Evolutionary conservation across 2,797 vertebrate genomes (phyloP).

Genomic region (Tragopan temminckii): DNA sequence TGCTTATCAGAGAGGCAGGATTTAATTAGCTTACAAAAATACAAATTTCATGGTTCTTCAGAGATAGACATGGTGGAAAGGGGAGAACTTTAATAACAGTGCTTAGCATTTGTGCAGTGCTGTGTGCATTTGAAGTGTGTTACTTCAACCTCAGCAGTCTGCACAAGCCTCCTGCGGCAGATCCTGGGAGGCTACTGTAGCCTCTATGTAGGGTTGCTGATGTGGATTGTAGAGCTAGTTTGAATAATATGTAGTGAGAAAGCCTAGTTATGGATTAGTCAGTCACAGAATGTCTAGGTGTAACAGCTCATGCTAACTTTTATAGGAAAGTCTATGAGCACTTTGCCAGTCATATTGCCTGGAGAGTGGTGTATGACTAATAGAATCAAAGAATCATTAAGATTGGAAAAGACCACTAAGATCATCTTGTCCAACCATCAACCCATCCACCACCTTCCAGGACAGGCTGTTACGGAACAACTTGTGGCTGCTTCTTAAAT

Average conservation of each 20-base stretch:
- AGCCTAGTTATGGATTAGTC: neutral
- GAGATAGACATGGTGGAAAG: accelerated
- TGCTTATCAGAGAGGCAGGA: neutral
- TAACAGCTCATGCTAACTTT: neutral
- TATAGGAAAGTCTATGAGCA: neutral
- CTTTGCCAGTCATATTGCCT: neutral
- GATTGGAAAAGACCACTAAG: no score
- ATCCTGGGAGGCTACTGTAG: neutral
- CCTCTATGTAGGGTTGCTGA: neutral
- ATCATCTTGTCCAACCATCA: no score
- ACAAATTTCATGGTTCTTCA: neutral
- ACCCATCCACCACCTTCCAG: no score
- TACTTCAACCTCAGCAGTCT: neutral
- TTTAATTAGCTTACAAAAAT: neutral
- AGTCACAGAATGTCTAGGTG: neutral
- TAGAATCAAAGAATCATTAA: no score
- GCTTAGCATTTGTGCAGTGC: neutral
- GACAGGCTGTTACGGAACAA: neutral
- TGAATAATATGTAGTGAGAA: neutral
- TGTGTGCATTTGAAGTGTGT: neutral
- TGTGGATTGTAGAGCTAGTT: neutral
- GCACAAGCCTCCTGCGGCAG: neutral
- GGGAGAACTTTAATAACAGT: neutral
- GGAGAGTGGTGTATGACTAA: accelerated
- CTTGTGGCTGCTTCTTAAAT: neutral